Conservation (phyloP, 2,797 vertebrate genomes). For the Sebastes flavidus region DNA sequence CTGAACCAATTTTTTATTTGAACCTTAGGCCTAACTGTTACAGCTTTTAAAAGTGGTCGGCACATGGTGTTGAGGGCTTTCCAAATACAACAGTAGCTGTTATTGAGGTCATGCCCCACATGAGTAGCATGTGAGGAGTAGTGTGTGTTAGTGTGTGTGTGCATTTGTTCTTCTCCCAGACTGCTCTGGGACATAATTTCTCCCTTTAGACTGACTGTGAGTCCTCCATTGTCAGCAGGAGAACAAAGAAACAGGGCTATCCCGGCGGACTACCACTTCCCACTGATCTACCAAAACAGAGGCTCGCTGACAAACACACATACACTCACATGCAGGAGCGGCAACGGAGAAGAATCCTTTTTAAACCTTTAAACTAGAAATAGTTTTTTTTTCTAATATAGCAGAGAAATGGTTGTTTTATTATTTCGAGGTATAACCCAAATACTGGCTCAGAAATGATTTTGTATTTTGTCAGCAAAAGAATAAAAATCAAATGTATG, state of each 20-base stretch:
- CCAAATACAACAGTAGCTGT: slow-evolving; percentile 70
- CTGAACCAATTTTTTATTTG: slow-evolving; percentile 46
- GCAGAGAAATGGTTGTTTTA: not conserved
- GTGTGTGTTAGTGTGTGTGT: slow-evolving; percentile 33
- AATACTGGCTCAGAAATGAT: not conserved
- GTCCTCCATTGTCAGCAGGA: slow-evolving; percentile 75
- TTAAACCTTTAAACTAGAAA: not conserved
- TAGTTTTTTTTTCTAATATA: not conserved
- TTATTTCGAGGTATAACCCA: not conserved
- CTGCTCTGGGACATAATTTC: slow-evolving; percentile 75
- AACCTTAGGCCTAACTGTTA: slow-evolving; percentile 65
- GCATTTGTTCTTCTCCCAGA: slow-evolving; percentile 67
- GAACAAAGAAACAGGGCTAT: slow-evolving; percentile 78
- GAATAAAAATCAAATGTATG: not conserved
- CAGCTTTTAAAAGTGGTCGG: slow-evolving; percentile 61
- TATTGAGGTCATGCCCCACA: slow-evolving; percentile 80
- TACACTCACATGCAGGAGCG: slow-evolving; percentile 4
- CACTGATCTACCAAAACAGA: slow-evolving; percentile 77
- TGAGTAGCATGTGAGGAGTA: slow-evolving; percentile 76
- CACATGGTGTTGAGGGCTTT: slow-evolving; percentile 69
- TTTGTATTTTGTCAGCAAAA: not conserved
- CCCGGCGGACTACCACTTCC: slow-evolving; percentile 65
- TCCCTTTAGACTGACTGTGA: slow-evolving; percentile 73
- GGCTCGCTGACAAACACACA: slow-evolving; percentile 49
- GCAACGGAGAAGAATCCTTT: slow-evolving; percentile 7